phyloP scores from a whole-genome alignment of 2,888 invertebrate species.

The Rhingia campestris region DNA sequence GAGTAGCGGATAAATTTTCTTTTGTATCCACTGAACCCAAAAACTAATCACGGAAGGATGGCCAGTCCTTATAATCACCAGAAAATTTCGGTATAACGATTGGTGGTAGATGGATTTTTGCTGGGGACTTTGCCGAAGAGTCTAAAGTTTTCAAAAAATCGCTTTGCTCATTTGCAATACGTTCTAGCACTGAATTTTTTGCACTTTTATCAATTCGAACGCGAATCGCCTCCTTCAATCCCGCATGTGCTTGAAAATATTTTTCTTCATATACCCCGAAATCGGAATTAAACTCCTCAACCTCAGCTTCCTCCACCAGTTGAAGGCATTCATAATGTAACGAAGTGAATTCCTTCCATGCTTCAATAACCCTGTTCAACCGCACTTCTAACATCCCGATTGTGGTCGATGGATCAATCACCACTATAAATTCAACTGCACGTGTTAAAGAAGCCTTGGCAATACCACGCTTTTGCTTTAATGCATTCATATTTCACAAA shows the following conservation, averaged over 20 bases:
- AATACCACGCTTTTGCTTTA: too few relatives aligned
- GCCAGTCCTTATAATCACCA: slow-evolving; percentile 1
- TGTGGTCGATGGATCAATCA: too few relatives aligned
- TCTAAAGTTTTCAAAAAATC: not conserved
- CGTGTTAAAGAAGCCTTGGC: too few relatives aligned
- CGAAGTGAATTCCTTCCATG: not conserved
- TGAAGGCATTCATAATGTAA: slow-evolving; percentile 7
- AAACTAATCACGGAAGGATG: slow-evolving; percentile 3
- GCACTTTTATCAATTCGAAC: not conserved
- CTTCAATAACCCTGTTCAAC: not conserved
- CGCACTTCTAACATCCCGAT: too few relatives aligned
- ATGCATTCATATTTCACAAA: too few relatives aligned
- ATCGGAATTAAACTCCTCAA: not conserved
- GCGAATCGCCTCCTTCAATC: slow-evolving; percentile 20
- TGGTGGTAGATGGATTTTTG: not conserved
- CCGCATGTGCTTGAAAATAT: slow-evolving; percentile 8
- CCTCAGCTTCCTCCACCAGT: slow-evolving; percentile 4
- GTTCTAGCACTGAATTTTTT: not conserved
- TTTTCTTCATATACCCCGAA: not conserved
- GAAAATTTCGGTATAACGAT: slow-evolving; percentile 5
- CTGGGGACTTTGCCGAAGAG: too few relatives aligned
- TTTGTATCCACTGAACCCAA: not conserved
- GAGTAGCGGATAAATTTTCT: too few relatives aligned
- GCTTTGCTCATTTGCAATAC: not conserved
- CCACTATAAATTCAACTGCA: too few relatives aligned